These are phyloP conservation scores for Oophaga pumilio DNA, from an alignment of 2,113 vertebrate species.

Conservation along the genomic window DNA sequence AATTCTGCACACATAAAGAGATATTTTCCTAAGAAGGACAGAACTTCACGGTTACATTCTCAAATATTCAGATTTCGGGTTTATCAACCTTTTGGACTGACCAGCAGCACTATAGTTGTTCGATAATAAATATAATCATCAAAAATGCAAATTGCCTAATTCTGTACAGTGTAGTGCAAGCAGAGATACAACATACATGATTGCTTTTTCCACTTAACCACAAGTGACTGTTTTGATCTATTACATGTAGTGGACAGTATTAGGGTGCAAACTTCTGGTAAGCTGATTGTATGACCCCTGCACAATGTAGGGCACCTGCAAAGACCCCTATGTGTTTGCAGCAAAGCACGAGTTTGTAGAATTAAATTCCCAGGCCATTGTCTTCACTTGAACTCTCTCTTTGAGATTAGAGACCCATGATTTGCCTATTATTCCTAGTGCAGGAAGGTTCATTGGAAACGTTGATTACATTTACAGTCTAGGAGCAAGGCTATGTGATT, in stretches of 20 bases:
- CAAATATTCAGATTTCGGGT: too few species aligned
- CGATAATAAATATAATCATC: too few species aligned
- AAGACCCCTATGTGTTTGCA: constrained; percentile 59
- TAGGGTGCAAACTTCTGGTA: constrained; percentile 26
- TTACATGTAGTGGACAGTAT: constrained; percentile 22
- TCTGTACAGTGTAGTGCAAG: too few species aligned
- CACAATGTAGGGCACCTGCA: constrained; percentile 26
- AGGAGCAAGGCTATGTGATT: too few species aligned
- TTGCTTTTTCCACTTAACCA: constrained; percentile 1
- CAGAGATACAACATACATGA: constrained; percentile 7
- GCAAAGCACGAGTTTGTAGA: constrained; percentile 69
- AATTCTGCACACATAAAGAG: too few species aligned
- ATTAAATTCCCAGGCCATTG: constrained; percentile 70
- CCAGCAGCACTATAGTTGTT: too few species aligned
- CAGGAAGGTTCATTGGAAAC: constrained; percentile 41
- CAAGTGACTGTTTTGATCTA: constrained; percentile 32
- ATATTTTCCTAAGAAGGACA: too few species aligned
- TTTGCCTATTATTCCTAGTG: constrained; percentile 56
- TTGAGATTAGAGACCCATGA: constrained; percentile 50
- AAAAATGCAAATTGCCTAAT: too few species aligned
- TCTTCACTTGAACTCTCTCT: constrained; percentile 54
- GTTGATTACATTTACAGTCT: neutral
- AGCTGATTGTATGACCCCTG: constrained; percentile 53
- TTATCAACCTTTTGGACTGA: too few species aligned
- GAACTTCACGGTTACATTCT: too few species aligned